Base-by-base conservation (phyloP, 1,140 invertebrate species). In the Asbolus verrucosus region DNA sequence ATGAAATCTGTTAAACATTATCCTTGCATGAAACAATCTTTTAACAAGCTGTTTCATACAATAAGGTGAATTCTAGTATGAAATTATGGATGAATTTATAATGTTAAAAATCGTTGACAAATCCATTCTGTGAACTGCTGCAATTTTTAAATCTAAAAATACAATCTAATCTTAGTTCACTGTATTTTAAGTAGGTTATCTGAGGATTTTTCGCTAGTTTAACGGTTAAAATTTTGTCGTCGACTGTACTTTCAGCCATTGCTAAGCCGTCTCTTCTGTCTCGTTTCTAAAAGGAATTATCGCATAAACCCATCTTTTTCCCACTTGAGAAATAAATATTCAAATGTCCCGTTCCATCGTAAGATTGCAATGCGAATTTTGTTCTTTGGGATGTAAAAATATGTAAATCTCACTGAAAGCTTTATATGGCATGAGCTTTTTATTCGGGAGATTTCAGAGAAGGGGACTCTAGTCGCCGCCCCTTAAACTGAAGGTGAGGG, bases 381-480 rank as follows among this genome's bases (percentile, higher is more conserved):
- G 67, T 69, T 69, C 75, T 78, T 75, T 76, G 50, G 73, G 59
- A 78, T 78, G 77, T 65, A 76, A 77, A 78, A 78, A 77, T 77
- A 78, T 77, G 77, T 72, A 78, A 74, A 78, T 78, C 63, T 69
- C 68, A 71, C 67, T 73, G 69, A 72, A 75, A 73, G 72, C 70
- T 74, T 67, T 71, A 62, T 60, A 38, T 66, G 70, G 63, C 60
- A 69, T 71, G 70, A 63, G 72, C 70, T 73, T 76, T 76, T 76
- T 76, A 70, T 69, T 71, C 50, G 36, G 50, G 63, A 21, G 38
- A 60, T 65, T 65, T 38, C 31, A 31, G 15, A 39, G 67, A 39
- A 54, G 65, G 66, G 67, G 66, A 38, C 18, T 54, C 31, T 61
- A 50, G 65, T 69, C 72, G 72, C 72, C 74, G 67, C 70, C 73